These are phyloP conservation scores for Steinernema khuongi DNA, from an alignment of 1,140 invertebrate genomes.

Conservation along the genomic window DNA sequence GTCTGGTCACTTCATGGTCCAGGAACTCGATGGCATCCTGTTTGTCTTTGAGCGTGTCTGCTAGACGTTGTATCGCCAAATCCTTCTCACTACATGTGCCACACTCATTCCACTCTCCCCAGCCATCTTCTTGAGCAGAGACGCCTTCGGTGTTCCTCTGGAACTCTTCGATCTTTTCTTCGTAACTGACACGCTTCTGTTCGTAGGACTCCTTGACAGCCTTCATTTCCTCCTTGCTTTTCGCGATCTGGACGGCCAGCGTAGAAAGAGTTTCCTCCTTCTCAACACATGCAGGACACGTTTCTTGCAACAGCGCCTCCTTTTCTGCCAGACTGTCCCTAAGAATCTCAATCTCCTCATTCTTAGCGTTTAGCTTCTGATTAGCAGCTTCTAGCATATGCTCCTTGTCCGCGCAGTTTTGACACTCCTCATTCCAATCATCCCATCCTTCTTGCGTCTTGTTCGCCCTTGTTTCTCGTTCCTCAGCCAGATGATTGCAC, in stretches of 20 bases:
- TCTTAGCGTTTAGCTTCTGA: no score
- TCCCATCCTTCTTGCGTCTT: background rate
- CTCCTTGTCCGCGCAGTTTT: slow-evolving; percentile 14
- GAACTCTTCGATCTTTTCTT: background rate
- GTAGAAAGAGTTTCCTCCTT: slow-evolving; percentile 5
- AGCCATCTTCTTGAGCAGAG: background rate
- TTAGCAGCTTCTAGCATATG: slow-evolving; percentile 22
- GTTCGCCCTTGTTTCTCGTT: no score
- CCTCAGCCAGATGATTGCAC: no score
- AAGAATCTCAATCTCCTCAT: no score
- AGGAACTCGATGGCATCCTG: background rate
- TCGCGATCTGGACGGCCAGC: background rate
- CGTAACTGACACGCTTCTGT: background rate
- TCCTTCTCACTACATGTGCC: no score
- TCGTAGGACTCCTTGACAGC: slow-evolving; percentile 1
- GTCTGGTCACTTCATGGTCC: background rate
- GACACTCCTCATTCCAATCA: background rate
- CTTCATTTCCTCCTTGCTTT: slow-evolving; percentile 17
- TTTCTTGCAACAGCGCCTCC: background rate
- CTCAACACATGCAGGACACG: background rate
- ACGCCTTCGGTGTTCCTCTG: no score
- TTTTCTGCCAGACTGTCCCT: no score
- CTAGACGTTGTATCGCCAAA: background rate
- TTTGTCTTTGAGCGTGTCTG: background rate
- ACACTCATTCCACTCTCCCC: slow-evolving; percentile 9